phyloP scores from a whole-genome alignment of 2,888 invertebrate genomes.

The Drosophila meridiana region DNA sequence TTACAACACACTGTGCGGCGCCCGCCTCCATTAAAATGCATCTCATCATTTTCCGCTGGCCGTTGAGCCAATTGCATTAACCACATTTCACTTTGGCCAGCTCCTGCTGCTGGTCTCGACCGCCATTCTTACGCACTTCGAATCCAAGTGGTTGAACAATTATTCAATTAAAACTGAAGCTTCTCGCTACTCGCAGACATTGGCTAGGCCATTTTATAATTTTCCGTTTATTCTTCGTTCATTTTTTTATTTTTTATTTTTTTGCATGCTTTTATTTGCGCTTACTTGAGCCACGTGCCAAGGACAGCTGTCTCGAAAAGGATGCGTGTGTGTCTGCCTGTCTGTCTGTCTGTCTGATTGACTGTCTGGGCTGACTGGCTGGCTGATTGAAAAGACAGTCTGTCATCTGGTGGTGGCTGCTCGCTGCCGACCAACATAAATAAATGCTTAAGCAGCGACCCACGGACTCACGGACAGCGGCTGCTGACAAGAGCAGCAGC shows the following conservation, averaged over 20 bases:
- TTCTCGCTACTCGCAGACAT: constrained; percentile 5
- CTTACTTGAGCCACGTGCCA: constrained; percentile 47
- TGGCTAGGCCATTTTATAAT: constrained; percentile 12
- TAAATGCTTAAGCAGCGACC: constrained; percentile 67
- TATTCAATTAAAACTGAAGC: constrained; percentile 75
- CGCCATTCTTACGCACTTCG: constrained; percentile 48
- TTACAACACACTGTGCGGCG: constrained; percentile 8
- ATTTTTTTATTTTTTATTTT: background rate
- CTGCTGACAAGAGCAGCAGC: constrained; percentile 38
- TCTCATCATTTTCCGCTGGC: constrained; percentile 25
- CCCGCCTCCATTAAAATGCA: constrained; percentile 20
- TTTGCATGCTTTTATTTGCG: constrained; percentile 13
- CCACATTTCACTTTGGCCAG: constrained; percentile 16
- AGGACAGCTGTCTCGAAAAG: constrained; percentile 37
- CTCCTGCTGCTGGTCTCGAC: background rate
- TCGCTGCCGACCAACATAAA: constrained; percentile 41
- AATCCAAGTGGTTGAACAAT: constrained; percentile 73
- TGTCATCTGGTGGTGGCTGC: constrained; percentile 52
- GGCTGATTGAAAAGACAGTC: constrained; percentile 77
- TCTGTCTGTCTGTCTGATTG: constrained; percentile 22
- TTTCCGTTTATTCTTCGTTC: background rate
- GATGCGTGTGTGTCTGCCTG: constrained; percentile 26
- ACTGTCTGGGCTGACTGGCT: constrained; percentile 45
- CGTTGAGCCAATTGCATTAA: constrained; percentile 35
- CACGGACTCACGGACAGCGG: constrained; percentile 27